A percentile compares a stretch with the other conserved stretches of the same genome.
Conservation (phyloP, 2,797 vertebrate genomes). For the Ceryle rudis region DNA sequence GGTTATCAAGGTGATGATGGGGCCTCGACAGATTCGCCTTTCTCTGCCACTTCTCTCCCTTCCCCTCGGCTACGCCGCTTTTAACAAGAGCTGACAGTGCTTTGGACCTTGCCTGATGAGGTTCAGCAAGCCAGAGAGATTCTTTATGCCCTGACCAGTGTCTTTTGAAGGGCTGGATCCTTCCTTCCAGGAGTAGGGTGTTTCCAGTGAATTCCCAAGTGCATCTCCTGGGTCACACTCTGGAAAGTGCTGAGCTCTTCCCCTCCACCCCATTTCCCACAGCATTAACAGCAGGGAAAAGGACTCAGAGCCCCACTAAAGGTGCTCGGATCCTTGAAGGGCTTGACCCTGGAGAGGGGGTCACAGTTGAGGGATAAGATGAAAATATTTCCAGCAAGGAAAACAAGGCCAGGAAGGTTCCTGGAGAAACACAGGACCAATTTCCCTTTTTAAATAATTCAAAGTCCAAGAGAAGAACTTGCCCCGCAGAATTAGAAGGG, state of each 20-base stretch:
- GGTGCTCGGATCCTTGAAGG: neutral
- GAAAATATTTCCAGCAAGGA: neutral
- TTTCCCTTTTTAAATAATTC: constrained; percentile 10
- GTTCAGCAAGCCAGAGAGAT: neutral
- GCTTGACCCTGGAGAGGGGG: neutral
- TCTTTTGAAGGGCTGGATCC: neutral
- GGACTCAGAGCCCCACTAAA: neutral
- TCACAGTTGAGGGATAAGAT: neutral
- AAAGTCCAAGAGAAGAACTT: neutral
- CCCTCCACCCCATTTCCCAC: neutral
- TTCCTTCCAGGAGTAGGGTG: rapidly evolving
- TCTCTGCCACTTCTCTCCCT: neutral
- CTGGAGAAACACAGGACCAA: neutral
- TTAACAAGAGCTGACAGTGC: neutral
- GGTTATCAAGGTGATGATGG: neutral
- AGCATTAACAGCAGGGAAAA: neutral
- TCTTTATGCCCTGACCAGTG: neutral
- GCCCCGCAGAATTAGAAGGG: neutral
- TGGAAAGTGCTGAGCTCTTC: neutral
- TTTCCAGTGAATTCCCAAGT: neutral
- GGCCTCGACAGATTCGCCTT: neutral
- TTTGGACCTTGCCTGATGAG: neutral
- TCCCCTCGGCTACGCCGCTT: neutral
- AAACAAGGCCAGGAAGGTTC: neutral
- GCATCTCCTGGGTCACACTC: neutral